These are phyloP conservation scores for Liodrosophila aerea DNA, from an alignment of 2,888 invertebrate genomes.

Conservation along the genomic window DNA sequence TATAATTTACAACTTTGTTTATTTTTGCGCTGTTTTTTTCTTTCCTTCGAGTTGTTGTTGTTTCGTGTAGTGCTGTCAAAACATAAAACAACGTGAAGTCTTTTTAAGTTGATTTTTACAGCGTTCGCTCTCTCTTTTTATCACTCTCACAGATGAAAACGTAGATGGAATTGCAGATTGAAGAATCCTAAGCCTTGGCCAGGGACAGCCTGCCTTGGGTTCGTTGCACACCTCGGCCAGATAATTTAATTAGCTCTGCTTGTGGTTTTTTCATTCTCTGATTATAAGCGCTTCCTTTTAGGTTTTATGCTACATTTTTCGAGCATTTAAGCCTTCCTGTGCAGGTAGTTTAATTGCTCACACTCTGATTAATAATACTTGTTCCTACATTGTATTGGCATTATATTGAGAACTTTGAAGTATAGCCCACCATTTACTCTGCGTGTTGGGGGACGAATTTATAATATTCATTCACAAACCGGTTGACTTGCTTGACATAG, in stretches of 20 bases:
- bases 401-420: background rate
- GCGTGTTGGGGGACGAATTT: too few species aligned
- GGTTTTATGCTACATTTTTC: constrained; percentile 26
- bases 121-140: constrained; percentile 48
- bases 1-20: constrained; percentile 80
- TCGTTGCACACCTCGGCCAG: constrained; percentile 15
- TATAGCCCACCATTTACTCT: background rate
- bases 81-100: constrained; percentile 75
- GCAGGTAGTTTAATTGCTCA: constrained; percentile 24
- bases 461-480: too few species aligned
- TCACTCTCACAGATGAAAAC: constrained; percentile 46
- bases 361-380: constrained; percentile 14
- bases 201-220: constrained; percentile 23
- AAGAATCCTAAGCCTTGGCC: constrained; percentile 41
- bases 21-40: constrained; percentile 16
- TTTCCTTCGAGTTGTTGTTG: background rate
- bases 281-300: constrained; percentile 45
- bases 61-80: constrained; percentile 39
- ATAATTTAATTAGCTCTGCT: constrained; percentile 69
- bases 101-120: constrained; percentile 73
- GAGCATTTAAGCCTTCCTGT: background rate
- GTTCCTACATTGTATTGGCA: background rate
- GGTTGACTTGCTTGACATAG: too few species aligned
- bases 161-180: constrained; percentile 37
- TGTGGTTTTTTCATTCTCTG: constrained; percentile 45